Conservation (phyloP, 2,888 invertebrate species). For the Corbicula japonica region DNA sequence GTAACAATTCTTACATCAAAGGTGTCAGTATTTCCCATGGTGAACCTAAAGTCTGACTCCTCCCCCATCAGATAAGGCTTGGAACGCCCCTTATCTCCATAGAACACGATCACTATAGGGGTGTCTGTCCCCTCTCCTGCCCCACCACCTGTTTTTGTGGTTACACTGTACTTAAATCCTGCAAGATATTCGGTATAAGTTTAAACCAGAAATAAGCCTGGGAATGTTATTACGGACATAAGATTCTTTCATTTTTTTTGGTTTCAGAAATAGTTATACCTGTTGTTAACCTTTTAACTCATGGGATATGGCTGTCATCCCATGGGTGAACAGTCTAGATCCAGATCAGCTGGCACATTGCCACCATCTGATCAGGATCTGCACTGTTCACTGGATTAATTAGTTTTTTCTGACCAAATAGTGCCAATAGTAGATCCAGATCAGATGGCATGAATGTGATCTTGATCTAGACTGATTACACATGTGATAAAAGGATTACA, state of each 20-base stretch:
- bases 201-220: no score
- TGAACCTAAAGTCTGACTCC: conserved; percentile 60
- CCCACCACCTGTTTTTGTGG: conserved; percentile 71
- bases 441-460: no score
- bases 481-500: neutral
- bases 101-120: conserved; percentile 68
- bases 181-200: neutral
- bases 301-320: no score
- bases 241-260: no score
- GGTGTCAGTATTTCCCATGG: conserved; percentile 66
- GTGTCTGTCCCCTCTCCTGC: conserved; percentile 68
- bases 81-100: conserved; percentile 73
- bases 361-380: no score
- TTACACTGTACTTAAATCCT: conserved; percentile 70
- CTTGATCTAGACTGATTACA: neutral
- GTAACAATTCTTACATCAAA: conserved; percentile 72
- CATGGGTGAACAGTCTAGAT: no score
- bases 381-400: no score
- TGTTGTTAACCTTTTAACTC: no score
- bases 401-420: no score
- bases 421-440: no score
- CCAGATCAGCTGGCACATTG: no score
- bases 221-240: neutral
- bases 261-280: no score
- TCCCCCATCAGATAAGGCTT: conserved; percentile 69